Percentiles rank a stretch among this genome's conserved stretches.
These are phyloP conservation scores for Varanus komodoensis DNA, from an alignment of 2,113 vertebrate genomes.

Conservation along the genomic window DNA sequence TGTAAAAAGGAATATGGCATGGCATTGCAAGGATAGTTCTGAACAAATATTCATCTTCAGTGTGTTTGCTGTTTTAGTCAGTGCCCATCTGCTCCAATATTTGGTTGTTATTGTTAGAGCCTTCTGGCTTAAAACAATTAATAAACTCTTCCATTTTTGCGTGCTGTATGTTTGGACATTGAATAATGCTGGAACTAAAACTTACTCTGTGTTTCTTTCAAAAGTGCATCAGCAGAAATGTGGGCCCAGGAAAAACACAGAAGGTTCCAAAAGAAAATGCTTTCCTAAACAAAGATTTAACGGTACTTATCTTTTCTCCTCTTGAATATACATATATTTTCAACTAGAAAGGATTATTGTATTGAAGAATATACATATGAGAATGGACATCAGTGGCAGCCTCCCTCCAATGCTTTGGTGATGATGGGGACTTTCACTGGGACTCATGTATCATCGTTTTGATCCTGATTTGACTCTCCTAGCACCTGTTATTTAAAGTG, in stretches of 20 bases:
- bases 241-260: slow-evolving; percentile 85
- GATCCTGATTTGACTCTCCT: neutral
- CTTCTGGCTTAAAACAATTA: neutral
- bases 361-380: neutral
- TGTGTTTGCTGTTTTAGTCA: neutral
- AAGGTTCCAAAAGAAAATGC: slow-evolving; percentile 81
- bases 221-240: slow-evolving; percentile 82
- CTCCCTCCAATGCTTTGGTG: neutral
- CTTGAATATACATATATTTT: neutral
- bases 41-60: neutral
- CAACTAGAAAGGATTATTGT: neutral
- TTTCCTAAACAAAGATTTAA: slow-evolving; percentile 83
- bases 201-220: neutral
- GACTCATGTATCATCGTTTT: neutral
- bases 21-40: neutral
- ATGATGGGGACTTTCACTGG: neutral
- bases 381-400: neutral
- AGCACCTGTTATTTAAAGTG: neutral
- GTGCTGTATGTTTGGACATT: neutral
- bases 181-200: neutral
- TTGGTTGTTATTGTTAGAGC: neutral
- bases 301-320: slow-evolving; percentile 76
- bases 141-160: neutral
- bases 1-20: neutral
- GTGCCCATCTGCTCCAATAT: neutral